Evolutionary conservation across 2,113 vertebrate genomes (phyloP), one percentile per base, ranked within the genome.

Genomic region (Dromas ardeola): DNA sequence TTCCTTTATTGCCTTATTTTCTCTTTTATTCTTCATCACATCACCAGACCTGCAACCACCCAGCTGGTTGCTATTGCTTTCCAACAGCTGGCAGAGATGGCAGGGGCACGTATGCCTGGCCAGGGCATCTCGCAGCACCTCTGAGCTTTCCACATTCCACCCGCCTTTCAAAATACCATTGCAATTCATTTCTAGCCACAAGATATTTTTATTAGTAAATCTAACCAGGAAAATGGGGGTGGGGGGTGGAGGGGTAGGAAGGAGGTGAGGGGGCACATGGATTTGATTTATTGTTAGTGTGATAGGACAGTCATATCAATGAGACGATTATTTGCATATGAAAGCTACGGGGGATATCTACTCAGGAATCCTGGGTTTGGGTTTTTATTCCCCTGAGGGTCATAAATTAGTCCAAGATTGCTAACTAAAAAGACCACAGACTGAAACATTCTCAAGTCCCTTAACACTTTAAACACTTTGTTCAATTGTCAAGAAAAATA

Each of bases 21-120:
- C 43, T 79, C 62, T 77, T 81, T 82, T 86, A 76, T 91, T 93
- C 80, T 76, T 76, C 81, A 76, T 50, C 73, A 95, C 40, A 82
- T 11, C 73, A 90, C 52, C 36, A 85, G 77, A 82, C n/a, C 81
- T 89, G 81, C 62, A 96, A 76, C 69, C 89, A 95, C 81, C 73
- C 93, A 95, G 96, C 77, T 91, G 83, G 83, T 79, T 95, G 86
- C 38, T 95, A 62, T 65, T 77, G 65, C 83, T 82, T 93, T 90
- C 73, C 91, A 96, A 90, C 95, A 97, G 94, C 96, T 96, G 96
- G 86, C 81, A 94, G 81, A 83, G 63, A 86, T 13, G 4, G 69
- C 53, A 73, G 55, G 82, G 77, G 58, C 88, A 92, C 0, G 1
- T 71, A 86, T 0, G 4, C 45, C 53, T 94, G 78, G 93, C 81